A percentile compares a stretch with the other conserved stretches of the same genome.
Conservation (phyloP, 2,113 vertebrate species). For the Pitta sordida region DNA sequence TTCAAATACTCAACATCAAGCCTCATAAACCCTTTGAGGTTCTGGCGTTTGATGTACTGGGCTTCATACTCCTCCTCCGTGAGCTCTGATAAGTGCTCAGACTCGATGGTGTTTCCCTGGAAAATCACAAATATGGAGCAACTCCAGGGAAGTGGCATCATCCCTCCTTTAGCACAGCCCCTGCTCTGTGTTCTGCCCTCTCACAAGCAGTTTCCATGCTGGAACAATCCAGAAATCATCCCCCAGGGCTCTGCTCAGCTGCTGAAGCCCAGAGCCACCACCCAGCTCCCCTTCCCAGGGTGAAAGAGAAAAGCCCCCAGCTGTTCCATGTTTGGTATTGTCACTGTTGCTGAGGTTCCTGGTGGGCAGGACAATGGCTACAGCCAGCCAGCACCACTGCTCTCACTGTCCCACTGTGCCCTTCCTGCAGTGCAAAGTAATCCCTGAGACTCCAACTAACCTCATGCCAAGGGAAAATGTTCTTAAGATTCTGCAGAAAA, state of each 20-base stretch:
- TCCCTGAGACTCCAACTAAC: neutral
- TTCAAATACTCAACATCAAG: constrained; percentile 96
- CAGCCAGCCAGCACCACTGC: neutral
- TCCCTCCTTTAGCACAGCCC: neutral
- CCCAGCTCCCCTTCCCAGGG: neutral
- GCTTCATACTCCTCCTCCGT: constrained; percentile 98
- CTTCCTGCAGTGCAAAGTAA: neutral
- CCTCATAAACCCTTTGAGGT: constrained; percentile 98
- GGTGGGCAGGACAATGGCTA: neutral
- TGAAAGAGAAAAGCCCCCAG: neutral
- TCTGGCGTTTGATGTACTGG: constrained; percentile 90
- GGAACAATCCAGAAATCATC: neutral
- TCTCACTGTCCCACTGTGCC: neutral
- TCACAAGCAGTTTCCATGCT: neutral
- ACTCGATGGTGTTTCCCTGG: constrained; percentile 92
- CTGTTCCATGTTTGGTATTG: neutral
- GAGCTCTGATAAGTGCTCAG: constrained; percentile 93
- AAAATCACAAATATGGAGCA: neutral
- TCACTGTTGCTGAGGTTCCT: neutral
- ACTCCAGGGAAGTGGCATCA: neutral
- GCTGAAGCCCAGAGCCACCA: neutral
- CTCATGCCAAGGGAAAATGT: neutral
- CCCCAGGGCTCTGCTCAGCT: neutral
- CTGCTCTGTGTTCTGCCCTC: neutral
- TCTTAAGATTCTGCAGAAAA: neutral